A percentile compares a stretch with the other conserved stretches of the same genome.
Evolutionary conservation across 2,113 vertebrate species (phyloP).

Genomic region (Apodemus speciosus): DNA sequence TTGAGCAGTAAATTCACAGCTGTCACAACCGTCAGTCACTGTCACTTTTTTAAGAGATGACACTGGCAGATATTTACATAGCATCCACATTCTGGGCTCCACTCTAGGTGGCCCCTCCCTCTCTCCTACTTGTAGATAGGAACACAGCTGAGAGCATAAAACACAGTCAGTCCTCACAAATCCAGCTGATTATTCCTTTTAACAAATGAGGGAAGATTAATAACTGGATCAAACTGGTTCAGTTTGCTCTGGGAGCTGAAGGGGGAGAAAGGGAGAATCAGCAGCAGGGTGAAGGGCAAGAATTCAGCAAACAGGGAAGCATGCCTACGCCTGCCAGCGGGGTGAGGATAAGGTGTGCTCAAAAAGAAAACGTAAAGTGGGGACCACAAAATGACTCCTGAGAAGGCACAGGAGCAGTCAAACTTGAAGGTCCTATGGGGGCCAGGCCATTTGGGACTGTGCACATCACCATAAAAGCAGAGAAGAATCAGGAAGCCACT

Average conservation of each 20-base stretch:
- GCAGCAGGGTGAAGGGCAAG: background rate
- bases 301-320: background rate
- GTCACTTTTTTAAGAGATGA: slow-evolving; percentile 4
- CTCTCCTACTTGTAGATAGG: background rate
- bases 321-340: too few species aligned
- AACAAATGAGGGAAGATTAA: slow-evolving; percentile 24
- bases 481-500: background rate
- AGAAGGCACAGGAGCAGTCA: background rate
- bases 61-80: background rate
- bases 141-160: too few species aligned
- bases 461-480: background rate
- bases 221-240: background rate
- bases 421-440: background rate
- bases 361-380: background rate
- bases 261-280: background rate
- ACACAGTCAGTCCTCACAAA: background rate
- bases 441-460: background rate
- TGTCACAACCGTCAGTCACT: slow-evolving; percentile 1
- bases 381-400: background rate
- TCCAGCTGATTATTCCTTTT: background rate
- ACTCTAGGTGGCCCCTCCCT: background rate
- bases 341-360: fast-evolving
- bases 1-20: slow-evolving; percentile 27
- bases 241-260: background rate
- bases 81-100: background rate